Evolutionary conservation across 2,888 invertebrate genomes (phyloP), one percentile per base, ranked within the genome.

Genomic region (Lordiphosa fenestrarum): DNA sequence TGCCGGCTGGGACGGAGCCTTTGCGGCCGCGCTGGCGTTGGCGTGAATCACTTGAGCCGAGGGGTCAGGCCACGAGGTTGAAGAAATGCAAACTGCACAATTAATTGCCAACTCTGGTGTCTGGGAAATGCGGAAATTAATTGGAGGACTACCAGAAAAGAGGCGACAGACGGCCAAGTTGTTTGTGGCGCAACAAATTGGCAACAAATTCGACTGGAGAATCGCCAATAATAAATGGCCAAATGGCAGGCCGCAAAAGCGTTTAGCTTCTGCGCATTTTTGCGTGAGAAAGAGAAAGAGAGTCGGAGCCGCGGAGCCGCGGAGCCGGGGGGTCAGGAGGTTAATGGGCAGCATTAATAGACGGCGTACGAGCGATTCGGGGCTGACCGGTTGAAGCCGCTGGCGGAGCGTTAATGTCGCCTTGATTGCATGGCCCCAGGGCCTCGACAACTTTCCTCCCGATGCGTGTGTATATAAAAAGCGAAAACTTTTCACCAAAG

Each of bases 341-440:
- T 84, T 84, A 84, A 84, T 84, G 84, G 86, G 86, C 84, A 86
- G 61, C 84, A 84, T 84, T 86, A 84, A 84, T 77, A 77, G 85
- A 71, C 85, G 65, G 52, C 70, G 72, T 74, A 75, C 76, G 68
- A 67, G 75, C 77, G 57, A 76, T 53, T 52, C 30, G 30, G 66
- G 36, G 37, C 50, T 62, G 63, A 50, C 55, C 62, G 50, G 63
- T 25, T 63, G 15, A 46, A 38, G 55, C 51, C 48, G 51, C 50
- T 37, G 53, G 41, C 51, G 42, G 25, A 38, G 50, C 69, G 69
- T 56, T 69, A 70, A 73, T 76, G 73, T 75, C 75, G 78, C 63
- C 69, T 80, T 73, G 74, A 75, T 75, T 72, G 70, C 74, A 40
- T 64, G 63, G 65, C 73, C 73, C 50, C 21, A 39, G 55, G 76